These are phyloP conservation scores for Sinodicranocentrus sp. DNA, from an alignment of 2,888 invertebrate species.

Conservation along the genomic window DNA sequence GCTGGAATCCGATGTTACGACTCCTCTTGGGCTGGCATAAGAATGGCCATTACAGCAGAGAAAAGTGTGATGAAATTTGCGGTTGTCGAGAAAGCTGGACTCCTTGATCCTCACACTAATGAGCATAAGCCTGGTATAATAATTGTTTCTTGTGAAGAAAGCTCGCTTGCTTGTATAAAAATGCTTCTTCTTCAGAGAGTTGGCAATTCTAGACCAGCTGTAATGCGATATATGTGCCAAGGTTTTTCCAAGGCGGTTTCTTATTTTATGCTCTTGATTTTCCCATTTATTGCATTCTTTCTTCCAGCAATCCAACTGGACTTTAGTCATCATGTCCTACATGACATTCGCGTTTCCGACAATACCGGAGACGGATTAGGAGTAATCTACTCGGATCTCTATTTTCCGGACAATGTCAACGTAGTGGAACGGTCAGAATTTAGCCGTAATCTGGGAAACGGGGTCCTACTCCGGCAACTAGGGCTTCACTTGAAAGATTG, in stretches of 20 bases:
- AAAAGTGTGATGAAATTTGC: constrained; percentile 92
- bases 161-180: too few species aligned
- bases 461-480: constrained; percentile 92
- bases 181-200: too few species aligned
- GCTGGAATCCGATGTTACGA: constrained; percentile 94
- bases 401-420: constrained; percentile 89
- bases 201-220: too few species aligned
- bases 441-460: constrained; percentile 90
- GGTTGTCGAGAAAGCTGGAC: constrained; percentile 93
- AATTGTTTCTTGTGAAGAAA: too few species aligned
- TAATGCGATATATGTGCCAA: too few species aligned
- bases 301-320: constrained; percentile 86
- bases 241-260: too few species aligned
- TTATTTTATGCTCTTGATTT: too few species aligned
- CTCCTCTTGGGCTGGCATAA: constrained; percentile 95
- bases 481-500: constrained; percentile 89
- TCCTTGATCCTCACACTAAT: constrained; percentile 84
- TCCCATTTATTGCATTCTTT: too few species aligned
- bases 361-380: constrained; percentile 97
- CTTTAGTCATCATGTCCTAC: constrained; percentile 81
- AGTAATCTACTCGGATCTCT: constrained; percentile 95
- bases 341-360: constrained; percentile 84
- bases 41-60: constrained; percentile 93
- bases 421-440: constrained; percentile 91
- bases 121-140: constrained; percentile 85